A percentile compares a stretch with the other conserved stretches of the same genome.
Evolutionary conservation across 2,113 vertebrate species (phyloP).

Genomic region (Nycticorax nycticorax): DNA sequence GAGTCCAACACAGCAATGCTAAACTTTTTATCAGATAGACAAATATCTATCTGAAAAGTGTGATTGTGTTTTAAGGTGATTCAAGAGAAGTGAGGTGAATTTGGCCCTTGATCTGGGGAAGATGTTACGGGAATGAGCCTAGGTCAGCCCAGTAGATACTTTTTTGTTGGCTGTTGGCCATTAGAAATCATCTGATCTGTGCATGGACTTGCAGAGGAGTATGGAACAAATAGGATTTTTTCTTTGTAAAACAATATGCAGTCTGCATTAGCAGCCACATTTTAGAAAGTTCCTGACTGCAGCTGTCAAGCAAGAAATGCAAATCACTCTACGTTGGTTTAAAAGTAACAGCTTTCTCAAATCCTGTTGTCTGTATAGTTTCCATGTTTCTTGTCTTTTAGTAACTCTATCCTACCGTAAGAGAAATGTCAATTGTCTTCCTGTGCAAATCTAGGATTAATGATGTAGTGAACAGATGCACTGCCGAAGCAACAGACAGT

Average conservation of each 20-base stretch:
- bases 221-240: neutral
- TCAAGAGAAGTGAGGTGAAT: neutral
- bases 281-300: neutral
- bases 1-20: rapidly evolving
- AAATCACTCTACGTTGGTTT: neutral
- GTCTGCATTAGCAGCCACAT: neutral
- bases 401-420: neutral
- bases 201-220: neutral
- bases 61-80: neutral
- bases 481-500: neutral
- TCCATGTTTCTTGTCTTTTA: conserved; percentile 2
- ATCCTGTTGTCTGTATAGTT: neutral
- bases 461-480: conserved; percentile 18
- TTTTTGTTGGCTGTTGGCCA: neutral
- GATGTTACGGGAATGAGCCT: neutral
- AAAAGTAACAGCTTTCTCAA: conserved; percentile 27
- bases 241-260: neutral
- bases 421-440: conserved; percentile 28
- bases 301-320: conserved; percentile 30
- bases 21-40: neutral
- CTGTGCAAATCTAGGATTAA: conserved; percentile 20
- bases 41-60: neutral
- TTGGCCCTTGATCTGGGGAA: neutral
- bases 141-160: neutral
- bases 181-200: neutral